A percentile compares a stretch with the other conserved stretches of the same genome.
These are phyloP conservation scores for Amphilophus citrinellus DNA, from an alignment of 2,113 vertebrate genomes.

Conservation along the genomic window DNA sequence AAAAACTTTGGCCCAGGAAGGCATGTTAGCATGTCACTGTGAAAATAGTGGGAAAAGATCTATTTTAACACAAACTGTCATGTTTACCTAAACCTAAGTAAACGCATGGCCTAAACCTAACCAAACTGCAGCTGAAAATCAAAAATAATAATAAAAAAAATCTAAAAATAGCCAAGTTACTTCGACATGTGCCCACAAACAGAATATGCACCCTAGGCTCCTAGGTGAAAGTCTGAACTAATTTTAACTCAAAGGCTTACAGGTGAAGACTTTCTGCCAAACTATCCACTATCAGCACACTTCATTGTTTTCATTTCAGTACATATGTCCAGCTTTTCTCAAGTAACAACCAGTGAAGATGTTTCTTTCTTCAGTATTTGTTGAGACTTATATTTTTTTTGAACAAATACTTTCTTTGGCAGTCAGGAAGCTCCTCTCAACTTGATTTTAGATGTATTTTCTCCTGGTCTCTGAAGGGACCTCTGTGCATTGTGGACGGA, in stretches of 20 bases:
- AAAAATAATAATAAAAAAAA: background rate
- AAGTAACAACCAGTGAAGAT: too few relatives aligned
- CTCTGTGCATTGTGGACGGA: constrained; percentile 24
- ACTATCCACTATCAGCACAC: too few relatives aligned
- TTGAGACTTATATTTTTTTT: background rate
- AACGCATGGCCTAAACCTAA: background rate
- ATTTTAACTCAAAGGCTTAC: background rate
- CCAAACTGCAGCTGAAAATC: background rate
- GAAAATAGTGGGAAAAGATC: background rate
- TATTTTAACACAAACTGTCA: background rate
- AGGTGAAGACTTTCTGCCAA: too few relatives aligned
- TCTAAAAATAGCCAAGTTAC: background rate
- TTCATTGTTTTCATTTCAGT: too few relatives aligned
- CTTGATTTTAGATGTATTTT: constrained; percentile 1
- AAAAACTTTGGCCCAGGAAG: background rate
- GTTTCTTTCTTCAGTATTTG: background rate
- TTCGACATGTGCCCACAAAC: background rate
- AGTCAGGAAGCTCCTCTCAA: background rate
- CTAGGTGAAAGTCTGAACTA: background rate
- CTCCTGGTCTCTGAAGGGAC: constrained; percentile 28
- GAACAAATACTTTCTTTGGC: background rate
- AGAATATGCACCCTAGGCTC: background rate
- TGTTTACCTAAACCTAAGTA: background rate
- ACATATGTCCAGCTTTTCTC: too few relatives aligned
- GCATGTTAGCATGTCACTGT: background rate